Evolutionary conservation across 2,113 vertebrate genomes (phyloP), one percentile per base, ranked within the genome.

Genomic region (Ctenomys sociabilis): DNA sequence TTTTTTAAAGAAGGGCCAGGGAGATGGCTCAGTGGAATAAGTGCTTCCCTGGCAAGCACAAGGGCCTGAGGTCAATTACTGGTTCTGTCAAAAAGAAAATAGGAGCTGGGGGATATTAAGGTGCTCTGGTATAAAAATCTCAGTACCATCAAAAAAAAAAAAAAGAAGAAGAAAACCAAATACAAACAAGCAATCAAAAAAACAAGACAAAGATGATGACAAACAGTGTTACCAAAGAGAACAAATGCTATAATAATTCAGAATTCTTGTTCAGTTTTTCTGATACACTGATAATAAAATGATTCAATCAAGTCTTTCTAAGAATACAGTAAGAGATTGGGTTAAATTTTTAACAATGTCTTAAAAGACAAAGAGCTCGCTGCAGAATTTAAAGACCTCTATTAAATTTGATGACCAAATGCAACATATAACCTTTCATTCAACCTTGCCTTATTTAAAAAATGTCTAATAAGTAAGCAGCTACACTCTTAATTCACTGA

Each of bases 261-360:
- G 16, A 66, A 92, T 61, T 68, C 90, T 90, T 72, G 81, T 95
- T 87, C 24, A 81, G 59, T 92, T 94, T 86, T 83, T n/a, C 64
- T 82, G 85, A 28, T 70, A 64, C 59, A 26, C 87, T 85, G 93
- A 52, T 13, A 77, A 43, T 78, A 37, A 96, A 94, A 75, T 75
- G 12, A 84, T 57, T 90, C 77, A 73, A 91, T 91, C 26, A 54
- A n/a, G 82, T 70, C 82, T 63, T 61, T 92, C 80, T 13, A 84
- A 92, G 88, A 94, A 90, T 64, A 72, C 2, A 83, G 2, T 14
- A 78, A 59, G 68, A 84, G 14, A 85, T 2, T 84, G 77, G 11
- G 28, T 43, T 95, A 68, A 3, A 45, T 24, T 87, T 84, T 90
- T 52, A 77, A 88, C 88, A 78, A 81, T 72, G 26, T 68, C 54